phyloP scores from a whole-genome alignment of 2,888 invertebrate species.

The Hydrotaea diabolus region DNA sequence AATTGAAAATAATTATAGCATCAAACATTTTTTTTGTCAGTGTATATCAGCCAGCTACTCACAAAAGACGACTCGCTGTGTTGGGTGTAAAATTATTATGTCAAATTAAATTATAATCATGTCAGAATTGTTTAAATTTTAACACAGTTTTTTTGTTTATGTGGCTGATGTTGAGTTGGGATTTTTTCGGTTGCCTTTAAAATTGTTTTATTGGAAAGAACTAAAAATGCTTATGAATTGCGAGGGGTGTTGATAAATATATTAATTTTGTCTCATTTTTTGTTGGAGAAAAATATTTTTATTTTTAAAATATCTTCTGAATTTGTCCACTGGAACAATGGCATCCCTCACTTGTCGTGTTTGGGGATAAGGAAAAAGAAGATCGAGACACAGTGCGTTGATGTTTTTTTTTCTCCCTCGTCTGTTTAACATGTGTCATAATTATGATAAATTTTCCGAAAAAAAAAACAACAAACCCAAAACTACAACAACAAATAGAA shows the following conservation, averaged over 20 bases:
- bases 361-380: constrained; percentile 4
- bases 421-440: constrained; percentile 66
- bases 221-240: neutral
- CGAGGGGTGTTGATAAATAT: constrained; percentile 16
- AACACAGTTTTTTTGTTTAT: constrained; percentile 13
- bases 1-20: too few relatives aligned
- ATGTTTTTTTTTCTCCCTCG: constrained; percentile 18
- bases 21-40: too few relatives aligned
- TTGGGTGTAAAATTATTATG: constrained; percentile 61
- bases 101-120: constrained; percentile 70
- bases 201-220: constrained; percentile 22
- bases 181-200: neutral
- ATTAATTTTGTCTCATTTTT: constrained; percentile 28
- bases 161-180: neutral
- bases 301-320: neutral
- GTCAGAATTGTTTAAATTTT: constrained; percentile 57
- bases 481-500: constrained; percentile 16
- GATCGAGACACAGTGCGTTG: constrained; percentile 3
- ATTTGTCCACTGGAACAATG: neutral
- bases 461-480: neutral
- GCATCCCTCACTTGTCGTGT: neutral
- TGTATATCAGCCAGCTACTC: too few relatives aligned
- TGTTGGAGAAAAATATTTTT: neutral
- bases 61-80: neutral
- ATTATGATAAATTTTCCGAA: constrained; percentile 62